Conservation (phyloP, 2,797 vertebrate genomes). For the Tadarida brasiliensis region DNA sequence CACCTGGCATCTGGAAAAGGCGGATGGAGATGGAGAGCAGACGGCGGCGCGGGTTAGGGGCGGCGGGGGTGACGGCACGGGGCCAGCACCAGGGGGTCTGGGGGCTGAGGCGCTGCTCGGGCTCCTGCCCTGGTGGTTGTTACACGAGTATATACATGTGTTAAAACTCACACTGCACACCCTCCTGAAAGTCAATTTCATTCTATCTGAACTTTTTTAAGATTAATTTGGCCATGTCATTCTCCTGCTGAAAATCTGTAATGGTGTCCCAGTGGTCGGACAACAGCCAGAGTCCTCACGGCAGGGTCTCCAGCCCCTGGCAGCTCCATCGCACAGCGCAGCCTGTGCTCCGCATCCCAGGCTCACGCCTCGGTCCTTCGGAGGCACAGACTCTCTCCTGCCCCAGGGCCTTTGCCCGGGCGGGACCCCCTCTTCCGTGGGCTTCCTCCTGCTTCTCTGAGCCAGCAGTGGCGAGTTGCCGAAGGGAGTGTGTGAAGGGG, state of each 20-base stretch:
- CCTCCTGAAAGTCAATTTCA: not conserved
- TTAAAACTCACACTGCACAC: not conserved
- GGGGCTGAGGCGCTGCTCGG: not conserved
- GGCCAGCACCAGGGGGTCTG: not conserved
- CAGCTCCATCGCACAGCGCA: not conserved
- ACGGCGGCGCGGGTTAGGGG: not conserved
- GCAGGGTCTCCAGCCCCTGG: not conserved
- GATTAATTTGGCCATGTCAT: not conserved
- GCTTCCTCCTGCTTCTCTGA: not conserved
- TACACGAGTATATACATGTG: too few species aligned
- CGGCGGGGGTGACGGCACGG: not conserved
- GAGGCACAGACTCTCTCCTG: not conserved
- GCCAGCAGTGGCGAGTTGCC: not conserved
- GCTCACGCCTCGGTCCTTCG: not conserved
- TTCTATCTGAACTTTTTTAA: not conserved
- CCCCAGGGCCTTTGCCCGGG: not conserved
- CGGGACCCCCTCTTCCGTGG: not conserved
- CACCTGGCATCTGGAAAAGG: not conserved
- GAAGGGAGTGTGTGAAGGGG: not conserved
- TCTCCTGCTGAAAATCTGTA: not conserved
- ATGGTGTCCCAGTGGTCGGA: not conserved
- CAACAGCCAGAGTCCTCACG: not conserved
- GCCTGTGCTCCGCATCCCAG: not conserved
- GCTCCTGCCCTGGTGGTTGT: too few species aligned
- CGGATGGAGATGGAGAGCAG: not conserved